These are phyloP conservation scores for Ectemnius lituratus DNA, from an alignment of 2,888 invertebrate genomes.

Conservation along the genomic window DNA sequence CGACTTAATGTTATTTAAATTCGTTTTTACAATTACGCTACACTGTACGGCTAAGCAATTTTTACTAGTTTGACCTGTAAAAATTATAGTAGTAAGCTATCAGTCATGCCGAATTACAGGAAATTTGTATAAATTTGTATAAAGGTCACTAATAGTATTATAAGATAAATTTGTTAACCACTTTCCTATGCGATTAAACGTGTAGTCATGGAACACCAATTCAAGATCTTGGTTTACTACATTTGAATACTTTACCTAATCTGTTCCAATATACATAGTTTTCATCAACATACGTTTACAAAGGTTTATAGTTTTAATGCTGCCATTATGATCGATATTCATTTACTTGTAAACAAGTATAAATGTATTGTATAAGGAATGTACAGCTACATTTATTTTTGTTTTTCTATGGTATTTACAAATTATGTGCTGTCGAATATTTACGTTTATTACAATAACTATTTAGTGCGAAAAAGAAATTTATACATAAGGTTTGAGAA, in stretches of 20 bases:
- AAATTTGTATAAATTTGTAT: too few species aligned
- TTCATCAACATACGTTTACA: conserved; percentile 12
- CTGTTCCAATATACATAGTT: conserved; percentile 7
- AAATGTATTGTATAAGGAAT: conserved; percentile 21
- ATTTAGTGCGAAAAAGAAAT: conserved; percentile 34
- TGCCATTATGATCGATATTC: conserved; percentile 12
- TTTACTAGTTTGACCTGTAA: conserved; percentile 1
- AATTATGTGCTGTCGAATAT: conserved; percentile 25
- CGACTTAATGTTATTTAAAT: background rate
- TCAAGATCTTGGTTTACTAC: conserved; percentile 20
- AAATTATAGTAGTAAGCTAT: background rate
- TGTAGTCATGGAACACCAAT: background rate
- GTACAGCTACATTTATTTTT: conserved; percentile 29
- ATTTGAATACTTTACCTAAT: conserved; percentile 14
- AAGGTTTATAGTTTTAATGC: conserved; percentile 22
- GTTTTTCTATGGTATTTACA: conserved; percentile 49
- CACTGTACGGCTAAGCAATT: background rate
- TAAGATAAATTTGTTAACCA: too few species aligned
- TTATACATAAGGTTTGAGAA: too few species aligned
- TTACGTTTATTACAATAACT: conserved; percentile 28
- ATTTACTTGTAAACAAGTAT: too few species aligned
- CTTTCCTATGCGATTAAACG: too few species aligned
- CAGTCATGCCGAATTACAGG: too few species aligned
- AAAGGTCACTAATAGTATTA: too few species aligned
- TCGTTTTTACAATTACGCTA: too few species aligned